Conservation (phyloP, 1,140 invertebrate species). For the Eufriesea mexicana region DNA sequence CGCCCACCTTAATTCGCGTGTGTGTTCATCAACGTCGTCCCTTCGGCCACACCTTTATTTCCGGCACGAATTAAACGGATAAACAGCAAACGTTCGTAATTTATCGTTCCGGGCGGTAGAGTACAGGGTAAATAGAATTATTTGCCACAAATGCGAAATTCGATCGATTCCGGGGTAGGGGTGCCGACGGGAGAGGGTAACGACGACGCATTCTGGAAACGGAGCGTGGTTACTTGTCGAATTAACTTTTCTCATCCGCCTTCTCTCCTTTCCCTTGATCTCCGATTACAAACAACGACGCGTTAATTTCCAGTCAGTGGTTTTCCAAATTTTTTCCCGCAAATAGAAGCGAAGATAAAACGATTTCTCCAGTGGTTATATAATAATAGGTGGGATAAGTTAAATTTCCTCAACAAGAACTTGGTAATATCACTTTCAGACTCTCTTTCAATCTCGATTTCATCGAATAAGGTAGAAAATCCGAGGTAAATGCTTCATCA, state of each 20-base stretch:
- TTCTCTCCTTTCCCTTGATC: no score
- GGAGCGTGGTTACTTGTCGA: background rate
- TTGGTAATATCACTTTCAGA: background rate
- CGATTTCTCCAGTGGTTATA: no score
- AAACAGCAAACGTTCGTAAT: conserved; percentile 48
- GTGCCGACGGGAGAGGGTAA: background rate
- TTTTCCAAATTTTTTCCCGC: no score
- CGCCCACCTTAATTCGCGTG: conserved; percentile 35
- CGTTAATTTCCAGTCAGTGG: no score
- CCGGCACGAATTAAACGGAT: conserved; percentile 41
- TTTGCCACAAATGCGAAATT: background rate
- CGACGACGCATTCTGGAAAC: background rate
- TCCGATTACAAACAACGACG: no score
- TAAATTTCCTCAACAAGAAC: no score
- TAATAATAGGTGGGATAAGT: no score
- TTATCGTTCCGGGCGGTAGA: conserved; percentile 18
- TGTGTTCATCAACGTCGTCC: conserved; percentile 21
- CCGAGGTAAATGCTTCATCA: background rate
- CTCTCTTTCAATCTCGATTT: no score
- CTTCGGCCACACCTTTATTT: conserved; percentile 37
- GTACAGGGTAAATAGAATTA: background rate
- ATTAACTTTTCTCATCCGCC: background rate
- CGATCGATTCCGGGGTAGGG: background rate
- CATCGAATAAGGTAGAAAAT: background rate
- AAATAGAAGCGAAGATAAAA: no score